Base-by-base conservation (phyloP, 2,113 vertebrate species). In the Anolis carolinensis region DNA sequence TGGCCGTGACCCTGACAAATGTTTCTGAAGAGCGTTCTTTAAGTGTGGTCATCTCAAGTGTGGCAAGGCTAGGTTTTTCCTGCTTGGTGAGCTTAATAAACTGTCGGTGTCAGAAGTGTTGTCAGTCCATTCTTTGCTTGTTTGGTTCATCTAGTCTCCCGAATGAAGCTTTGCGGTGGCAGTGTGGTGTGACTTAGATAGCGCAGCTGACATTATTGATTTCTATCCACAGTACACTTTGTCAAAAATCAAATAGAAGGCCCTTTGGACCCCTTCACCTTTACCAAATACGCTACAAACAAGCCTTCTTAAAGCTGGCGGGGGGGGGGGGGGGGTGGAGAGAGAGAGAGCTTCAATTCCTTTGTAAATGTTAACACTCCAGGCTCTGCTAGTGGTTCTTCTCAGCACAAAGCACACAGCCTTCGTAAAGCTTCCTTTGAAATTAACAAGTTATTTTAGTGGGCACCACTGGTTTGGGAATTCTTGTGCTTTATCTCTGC, bases 231-330 rank as follows among this genome's bases (percentile, higher is more conserved):
- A 95, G 95, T 97, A 97, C 97, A 98, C 98, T 99, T 98, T 98
- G 98, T 99, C 98, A 99, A 99, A 98, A 98, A 99, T 99, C 98
- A 98, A 98, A 99, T 97, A 98, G 97, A 97, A 96, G 97, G 96
- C 97, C 98, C 98, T 97, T 96, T 97, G 97, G 97, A 98, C 98
- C 98, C 97, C 95, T 96, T 98, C 98, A 98, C 98, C 98, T 98
- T 98, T 98, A 98, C 97, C 98, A 98, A 98, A 97, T 96, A 97
- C 95, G 92, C 93, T 97, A 96, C 96, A 98, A 97, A 95, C 96
- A 97, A 97, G 97, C 96, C 97, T 96, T 97, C 97, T 97, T 93
- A 93, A 95, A 95, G 89, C 93, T 96, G 96, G 91, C 90, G 90
- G 90, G 91, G 81, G 88, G 93, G 16, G 1, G 93, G 92, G 8